Evolutionary conservation across 2,888 invertebrate genomes (phyloP), one percentile per base, ranked within the genome.

Genomic region (Ophion obscuratus): DNA sequence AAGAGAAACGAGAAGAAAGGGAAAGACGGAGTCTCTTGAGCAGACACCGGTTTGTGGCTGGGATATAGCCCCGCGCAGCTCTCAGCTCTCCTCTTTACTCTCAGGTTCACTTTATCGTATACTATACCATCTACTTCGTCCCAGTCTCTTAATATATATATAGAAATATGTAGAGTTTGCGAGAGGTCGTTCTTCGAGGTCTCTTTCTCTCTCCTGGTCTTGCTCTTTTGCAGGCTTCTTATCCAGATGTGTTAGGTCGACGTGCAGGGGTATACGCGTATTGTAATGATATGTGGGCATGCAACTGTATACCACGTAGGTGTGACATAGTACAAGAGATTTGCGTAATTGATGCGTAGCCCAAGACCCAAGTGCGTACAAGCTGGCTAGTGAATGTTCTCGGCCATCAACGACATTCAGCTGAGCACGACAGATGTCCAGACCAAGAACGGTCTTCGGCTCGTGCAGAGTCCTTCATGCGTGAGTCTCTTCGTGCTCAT

Each of bases 151-250:
- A 78, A 75, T 75, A 71, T 67, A 67, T 61, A 79, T 81, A 61
- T 68, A 68, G 44, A 47, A 44, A 61, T 67, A 70, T 20, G 64
- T 76, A 78, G 89, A 91, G 90, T 91, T 91, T 90, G 90, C 91
- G 90, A 91, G 92, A 91, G 92, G 92, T 91, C 90, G 90, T 89
- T 88, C 88, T 85, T 87, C 89, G 89, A 87, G 86, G 81, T 85
- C 84, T 84, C 83, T 76, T 67, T 74, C 53, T 36, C 36, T 70
- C 70, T 66, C 31, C 14, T 44, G 77, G 68, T 75, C 73, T 73
- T 73, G 31, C 59, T 61, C 66, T 31, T 79, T 80, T 76, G 70
- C 70, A 57, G 66, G 78, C 81, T 71, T 80, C 73, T 71, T 76
- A 67, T 73, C 83, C 86, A 86, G 80, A 80, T 86, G 85, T 83